phyloP scores from a whole-genome alignment of 2,113 vertebrate species.

The Brachirus orientalis region DNA sequence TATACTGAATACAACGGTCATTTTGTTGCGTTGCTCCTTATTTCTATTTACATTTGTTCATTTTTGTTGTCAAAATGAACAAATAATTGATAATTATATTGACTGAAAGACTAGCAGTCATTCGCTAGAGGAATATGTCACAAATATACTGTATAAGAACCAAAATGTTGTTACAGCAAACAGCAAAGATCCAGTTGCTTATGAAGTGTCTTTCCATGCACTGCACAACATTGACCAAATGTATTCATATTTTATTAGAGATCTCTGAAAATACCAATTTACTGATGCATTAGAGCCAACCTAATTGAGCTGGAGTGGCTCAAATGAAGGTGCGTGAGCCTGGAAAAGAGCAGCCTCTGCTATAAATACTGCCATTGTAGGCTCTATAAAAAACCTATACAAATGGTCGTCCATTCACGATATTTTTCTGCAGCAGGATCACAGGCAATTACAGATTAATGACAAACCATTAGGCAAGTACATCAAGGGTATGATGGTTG shows the following conservation, averaged over 20 bases:
- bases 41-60: too few relatives aligned
- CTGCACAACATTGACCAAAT: not conserved
- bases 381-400: slow-evolving; percentile 21
- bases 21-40: too few relatives aligned
- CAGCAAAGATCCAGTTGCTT: too few relatives aligned
- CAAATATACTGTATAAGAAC: not conserved
- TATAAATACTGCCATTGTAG: slow-evolving; percentile 4
- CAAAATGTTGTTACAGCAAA: not conserved
- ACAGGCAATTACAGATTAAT: slow-evolving; percentile 56
- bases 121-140: too few relatives aligned
- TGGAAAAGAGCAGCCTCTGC: not conserved
- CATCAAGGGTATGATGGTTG: slow-evolving; percentile 20
- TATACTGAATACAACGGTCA: too few relatives aligned
- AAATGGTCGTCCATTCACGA: slow-evolving; percentile 27
- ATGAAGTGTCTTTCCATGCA: too few relatives aligned
- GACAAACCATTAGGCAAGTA: slow-evolving; percentile 49
- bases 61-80: too few relatives aligned
- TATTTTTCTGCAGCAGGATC: slow-evolving; percentile 33
- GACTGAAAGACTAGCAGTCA: too few relatives aligned
- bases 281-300: not conserved
- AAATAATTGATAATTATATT: not conserved
- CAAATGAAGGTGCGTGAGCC: slow-evolving; percentile 6
- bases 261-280: not conserved
- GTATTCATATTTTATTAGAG: not conserved
- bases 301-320: slow-evolving; percentile 12